Evolutionary conservation across 1,140 invertebrate species (phyloP).

Genomic region (Heliconius melpomene): DNA sequence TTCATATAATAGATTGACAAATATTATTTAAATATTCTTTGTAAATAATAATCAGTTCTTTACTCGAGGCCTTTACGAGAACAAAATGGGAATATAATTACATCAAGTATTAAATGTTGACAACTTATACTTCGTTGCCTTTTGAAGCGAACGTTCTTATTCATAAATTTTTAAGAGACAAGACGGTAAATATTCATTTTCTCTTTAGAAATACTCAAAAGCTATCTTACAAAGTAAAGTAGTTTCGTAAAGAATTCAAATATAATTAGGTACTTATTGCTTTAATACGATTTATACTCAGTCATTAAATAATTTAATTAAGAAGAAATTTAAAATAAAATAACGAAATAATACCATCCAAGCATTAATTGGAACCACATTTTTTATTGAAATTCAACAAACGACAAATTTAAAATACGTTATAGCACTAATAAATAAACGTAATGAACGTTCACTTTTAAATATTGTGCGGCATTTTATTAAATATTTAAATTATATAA

Average conservation of each 20-base stretch:
- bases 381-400: not conserved
- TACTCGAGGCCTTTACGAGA: not conserved
- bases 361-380: not conserved
- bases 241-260: constrained; percentile 3
- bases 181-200: constrained; percentile 8
- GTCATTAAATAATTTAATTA: not conserved
- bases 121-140: constrained; percentile 1
- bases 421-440: not conserved
- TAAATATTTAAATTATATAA: not conserved
- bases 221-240: not conserved
- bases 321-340: not conserved
- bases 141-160: constrained; percentile 8
- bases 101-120: constrained; percentile 14
- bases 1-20: constrained; percentile 5
- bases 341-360: not conserved
- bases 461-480: not conserved
- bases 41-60: constrained; percentile 8
- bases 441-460: not conserved
- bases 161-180: not conserved
- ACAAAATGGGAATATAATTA: constrained; percentile 7
- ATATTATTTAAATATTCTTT: constrained; percentile 15
- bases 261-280: no score
- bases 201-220: not conserved
- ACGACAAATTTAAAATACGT: not conserved
- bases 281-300: not conserved